A percentile compares a stretch with the other conserved stretches of the same genome.
Conservation (phyloP, 2,113 vertebrate species). For the Mobula hypostoma region DNA sequence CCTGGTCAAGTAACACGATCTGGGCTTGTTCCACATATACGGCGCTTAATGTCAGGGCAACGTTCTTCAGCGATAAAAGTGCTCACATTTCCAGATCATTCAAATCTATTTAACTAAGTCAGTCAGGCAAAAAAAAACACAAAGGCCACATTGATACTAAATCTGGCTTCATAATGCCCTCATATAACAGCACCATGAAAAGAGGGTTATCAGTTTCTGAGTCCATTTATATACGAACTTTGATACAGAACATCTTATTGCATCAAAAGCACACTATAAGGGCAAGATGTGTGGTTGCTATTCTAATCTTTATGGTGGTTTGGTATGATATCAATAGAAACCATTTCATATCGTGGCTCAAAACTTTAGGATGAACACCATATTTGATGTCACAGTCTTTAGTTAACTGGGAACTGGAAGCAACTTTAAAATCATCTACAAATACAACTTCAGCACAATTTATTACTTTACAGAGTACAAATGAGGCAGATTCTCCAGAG, state of each 20-base stretch:
- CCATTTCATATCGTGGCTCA: background rate
- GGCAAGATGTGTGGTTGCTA: background rate
- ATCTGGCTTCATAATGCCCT: background rate
- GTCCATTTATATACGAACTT: background rate
- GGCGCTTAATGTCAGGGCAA: background rate
- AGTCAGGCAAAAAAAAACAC: background rate
- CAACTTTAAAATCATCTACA: background rate
- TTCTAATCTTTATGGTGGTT: background rate
- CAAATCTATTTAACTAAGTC: background rate
- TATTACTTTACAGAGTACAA: background rate
- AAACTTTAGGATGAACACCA: background rate
- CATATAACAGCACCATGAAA: background rate
- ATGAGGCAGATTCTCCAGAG: background rate
- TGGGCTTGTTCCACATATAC: background rate
- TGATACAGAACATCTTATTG: background rate
- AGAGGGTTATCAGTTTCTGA: background rate
- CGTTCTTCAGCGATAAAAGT: background rate
- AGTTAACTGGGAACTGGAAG: background rate
- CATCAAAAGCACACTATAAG: background rate
- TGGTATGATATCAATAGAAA: background rate
- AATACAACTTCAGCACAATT: background rate
- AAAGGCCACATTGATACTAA: background rate
- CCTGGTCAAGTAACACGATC: background rate
- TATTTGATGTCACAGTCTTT: background rate
- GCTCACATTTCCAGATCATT: slow-evolving; percentile 9